These are phyloP conservation scores for Malthinus seriepunctatus DNA, from an alignment of 2,888 invertebrate species.

Conservation along the genomic window DNA sequence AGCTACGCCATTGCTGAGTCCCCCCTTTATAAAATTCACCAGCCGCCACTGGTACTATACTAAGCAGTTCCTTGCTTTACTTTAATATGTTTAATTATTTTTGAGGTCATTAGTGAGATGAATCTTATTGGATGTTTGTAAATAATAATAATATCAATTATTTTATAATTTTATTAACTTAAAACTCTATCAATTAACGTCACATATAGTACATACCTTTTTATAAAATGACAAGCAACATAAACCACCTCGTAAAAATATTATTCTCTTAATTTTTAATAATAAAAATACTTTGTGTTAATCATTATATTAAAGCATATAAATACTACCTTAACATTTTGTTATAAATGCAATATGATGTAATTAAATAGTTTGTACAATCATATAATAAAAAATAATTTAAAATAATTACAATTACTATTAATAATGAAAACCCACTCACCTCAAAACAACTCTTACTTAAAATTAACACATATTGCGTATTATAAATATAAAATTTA, in stretches of 20 bases:
- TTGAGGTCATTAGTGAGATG: too few species aligned
- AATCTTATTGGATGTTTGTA: background rate
- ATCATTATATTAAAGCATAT: constrained; percentile 11
- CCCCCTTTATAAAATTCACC: too few species aligned
- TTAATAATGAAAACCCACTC: constrained; percentile 42
- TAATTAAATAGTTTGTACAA: constrained; percentile 52
- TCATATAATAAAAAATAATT: constrained; percentile 45
- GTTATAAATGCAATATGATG: constrained; percentile 25
- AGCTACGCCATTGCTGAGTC: too few species aligned
- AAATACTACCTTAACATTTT: constrained; percentile 13
- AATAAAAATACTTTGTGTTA: constrained; percentile 22
- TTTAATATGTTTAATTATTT: too few species aligned
- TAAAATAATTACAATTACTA: constrained; percentile 41
- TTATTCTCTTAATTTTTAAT: constrained; percentile 13
- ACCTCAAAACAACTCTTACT: constrained; percentile 36
- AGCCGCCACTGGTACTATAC: too few species aligned
- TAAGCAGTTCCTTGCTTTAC: too few species aligned
- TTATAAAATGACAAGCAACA: constrained; percentile 35
- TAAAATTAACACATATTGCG: constrained; percentile 14
- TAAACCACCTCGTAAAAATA: constrained; percentile 33
- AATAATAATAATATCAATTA: constrained; percentile 31
- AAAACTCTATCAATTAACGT: constrained; percentile 22
- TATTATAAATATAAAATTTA: constrained; percentile 35
- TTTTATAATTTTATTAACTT: constrained; percentile 27
- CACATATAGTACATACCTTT: constrained; percentile 25